Percentiles rank a stretch among this genome's conserved stretches.
Evolutionary conservation across 2,113 vertebrate species (phyloP).

Genomic region (Odobenus rosmarus): DNA sequence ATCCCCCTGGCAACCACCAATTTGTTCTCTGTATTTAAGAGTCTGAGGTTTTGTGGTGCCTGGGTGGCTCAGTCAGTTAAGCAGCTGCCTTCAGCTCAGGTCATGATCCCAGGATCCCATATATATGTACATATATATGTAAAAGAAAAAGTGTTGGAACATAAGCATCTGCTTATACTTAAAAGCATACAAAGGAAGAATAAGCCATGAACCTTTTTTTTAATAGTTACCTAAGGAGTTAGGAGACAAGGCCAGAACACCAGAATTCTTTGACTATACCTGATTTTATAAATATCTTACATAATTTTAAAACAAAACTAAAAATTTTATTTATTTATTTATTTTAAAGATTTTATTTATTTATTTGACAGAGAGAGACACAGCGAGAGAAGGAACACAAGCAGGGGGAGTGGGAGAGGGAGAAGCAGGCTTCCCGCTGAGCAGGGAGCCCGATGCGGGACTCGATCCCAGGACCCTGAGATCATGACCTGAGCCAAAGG

Average conservation of each 20-base stretch:
- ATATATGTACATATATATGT: not conserved
- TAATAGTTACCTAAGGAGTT: not conserved
- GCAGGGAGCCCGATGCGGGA: no score
- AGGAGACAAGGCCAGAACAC: not conserved
- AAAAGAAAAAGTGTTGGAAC: not conserved
- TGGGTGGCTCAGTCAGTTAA: not conserved
- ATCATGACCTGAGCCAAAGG: no score
- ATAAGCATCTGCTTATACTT: not conserved
- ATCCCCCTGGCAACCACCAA: not conserved
- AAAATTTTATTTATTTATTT: not conserved
- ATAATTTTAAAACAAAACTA: not conserved
- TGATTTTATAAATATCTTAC: constrained; percentile 24
- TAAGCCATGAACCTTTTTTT: not conserved
- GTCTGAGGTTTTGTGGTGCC: no score
- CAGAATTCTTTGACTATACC: not conserved
- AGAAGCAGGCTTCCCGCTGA: no score
- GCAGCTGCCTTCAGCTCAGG: no score
- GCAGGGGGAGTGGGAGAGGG: no score
- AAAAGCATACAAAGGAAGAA: not conserved
- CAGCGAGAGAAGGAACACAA: no score
- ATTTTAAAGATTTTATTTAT: no score
- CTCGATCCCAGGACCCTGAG: no score
- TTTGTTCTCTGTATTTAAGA: not conserved
- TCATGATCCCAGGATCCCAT: no score
- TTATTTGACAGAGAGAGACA: no score